Conservation (phyloP, 2,797 vertebrate genomes). For the Helicolenus hilgendorfi region DNA sequence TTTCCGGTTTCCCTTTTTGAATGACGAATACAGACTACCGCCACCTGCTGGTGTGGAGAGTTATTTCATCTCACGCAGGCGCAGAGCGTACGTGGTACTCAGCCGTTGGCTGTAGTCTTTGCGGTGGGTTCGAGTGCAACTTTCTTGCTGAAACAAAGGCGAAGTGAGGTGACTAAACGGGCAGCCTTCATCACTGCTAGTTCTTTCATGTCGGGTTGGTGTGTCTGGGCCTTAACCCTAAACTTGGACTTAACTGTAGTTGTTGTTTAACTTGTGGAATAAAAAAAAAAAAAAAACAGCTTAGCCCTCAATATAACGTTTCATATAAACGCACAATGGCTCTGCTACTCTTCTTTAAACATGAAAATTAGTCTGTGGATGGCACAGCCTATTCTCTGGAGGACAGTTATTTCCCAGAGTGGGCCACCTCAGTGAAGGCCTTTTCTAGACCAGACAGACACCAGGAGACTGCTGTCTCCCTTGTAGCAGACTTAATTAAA, state of each 20-base stretch:
- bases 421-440: slow-evolving; percentile 31
- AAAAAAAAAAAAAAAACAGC: background rate
- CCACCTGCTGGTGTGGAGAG: too few species aligned
- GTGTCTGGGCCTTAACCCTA: background rate
- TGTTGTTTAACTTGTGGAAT: background rate
- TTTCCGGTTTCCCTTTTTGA: too few species aligned
- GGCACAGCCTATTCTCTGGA: slow-evolving; percentile 33
- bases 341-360: slow-evolving; percentile 17
- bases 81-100: too few species aligned
- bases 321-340: background rate
- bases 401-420: slow-evolving; percentile 40
- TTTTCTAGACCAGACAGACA: slow-evolving; percentile 36
- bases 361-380: slow-evolving; percentile 5
- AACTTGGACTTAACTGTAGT: background rate
- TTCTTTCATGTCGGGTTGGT: too few species aligned
- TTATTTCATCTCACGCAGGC: too few species aligned
- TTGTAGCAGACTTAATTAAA: slow-evolving; percentile 63
- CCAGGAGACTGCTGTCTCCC: slow-evolving; percentile 23
- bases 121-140: too few species aligned
- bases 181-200: too few species aligned
- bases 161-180: too few species aligned
- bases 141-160: too few species aligned
- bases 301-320: background rate
- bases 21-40: too few species aligned
- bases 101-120: too few species aligned